phyloP scores from a whole-genome alignment of 2,888 invertebrate genomes.

The Clistopyga incitator region DNA sequence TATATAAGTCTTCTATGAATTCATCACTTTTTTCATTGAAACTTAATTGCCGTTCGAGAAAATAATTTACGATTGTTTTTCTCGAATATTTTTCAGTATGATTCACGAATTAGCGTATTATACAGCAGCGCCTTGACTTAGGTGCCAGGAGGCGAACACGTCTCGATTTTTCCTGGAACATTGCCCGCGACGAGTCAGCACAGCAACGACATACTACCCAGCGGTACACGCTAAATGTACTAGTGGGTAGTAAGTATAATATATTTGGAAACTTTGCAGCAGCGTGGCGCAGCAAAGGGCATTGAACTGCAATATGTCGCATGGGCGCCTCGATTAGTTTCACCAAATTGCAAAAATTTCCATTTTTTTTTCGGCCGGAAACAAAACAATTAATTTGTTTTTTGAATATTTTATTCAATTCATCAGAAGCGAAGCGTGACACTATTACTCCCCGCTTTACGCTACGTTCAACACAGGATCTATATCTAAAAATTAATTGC shows the following conservation, averaged over 20 bases:
- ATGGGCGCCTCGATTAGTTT: slow-evolving; percentile 35
- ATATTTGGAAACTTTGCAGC: slow-evolving; percentile 66
- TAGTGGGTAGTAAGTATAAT: slow-evolving; percentile 49
- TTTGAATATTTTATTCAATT: too few relatives aligned
- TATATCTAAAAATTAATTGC: not conserved
- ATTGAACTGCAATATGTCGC: slow-evolving; percentile 53
- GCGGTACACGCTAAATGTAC: slow-evolving; percentile 23
- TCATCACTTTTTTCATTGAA: not conserved
- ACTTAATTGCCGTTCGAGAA: not conserved
- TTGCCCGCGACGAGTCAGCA: slow-evolving; percentile 63
- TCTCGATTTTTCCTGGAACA: slow-evolving; percentile 62
- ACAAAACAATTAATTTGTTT: not conserved
- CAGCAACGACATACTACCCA: slow-evolving; percentile 38
- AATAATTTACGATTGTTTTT: not conserved
- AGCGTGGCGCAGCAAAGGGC: slow-evolving; percentile 42
- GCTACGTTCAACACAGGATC: too few relatives aligned
- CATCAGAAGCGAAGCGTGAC: too few relatives aligned
- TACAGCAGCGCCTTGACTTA: slow-evolving; percentile 29
- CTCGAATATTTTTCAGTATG: not conserved
- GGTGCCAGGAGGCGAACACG: slow-evolving; percentile 21
- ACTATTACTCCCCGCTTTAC: too few relatives aligned
- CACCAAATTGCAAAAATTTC: not conserved
- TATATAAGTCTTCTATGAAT: not conserved
- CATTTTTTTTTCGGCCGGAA: slow-evolving; percentile 12
- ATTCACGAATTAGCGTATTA: slow-evolving; percentile 26